Evolutionary conservation across 2,797 vertebrate genomes (phyloP).

Genomic region (Sternarchorhynchus goeldii): DNA sequence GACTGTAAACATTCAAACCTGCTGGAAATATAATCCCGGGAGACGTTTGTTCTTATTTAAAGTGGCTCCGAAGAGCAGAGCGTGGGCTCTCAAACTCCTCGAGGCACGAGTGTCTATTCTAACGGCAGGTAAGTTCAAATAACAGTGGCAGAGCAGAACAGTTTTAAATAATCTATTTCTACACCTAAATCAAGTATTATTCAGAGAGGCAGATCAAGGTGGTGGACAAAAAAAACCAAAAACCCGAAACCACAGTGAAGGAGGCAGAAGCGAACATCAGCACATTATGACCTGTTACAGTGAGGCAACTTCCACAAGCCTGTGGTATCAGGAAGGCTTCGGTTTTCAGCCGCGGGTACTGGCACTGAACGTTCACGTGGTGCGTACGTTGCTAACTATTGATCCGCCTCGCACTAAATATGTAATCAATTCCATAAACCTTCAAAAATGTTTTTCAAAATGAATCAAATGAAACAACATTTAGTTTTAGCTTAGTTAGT

Average conservation of each 20-base stretch:
- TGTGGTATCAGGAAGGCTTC: constrained; percentile 23
- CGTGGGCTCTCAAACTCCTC: constrained; percentile 4
- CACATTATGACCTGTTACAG: constrained; percentile 24
- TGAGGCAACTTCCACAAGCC: constrained; percentile 14
- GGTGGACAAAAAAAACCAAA: not conserved
- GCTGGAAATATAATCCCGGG: constrained; percentile 25
- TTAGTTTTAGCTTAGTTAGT: not conserved
- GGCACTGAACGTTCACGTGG: constrained; percentile 3
- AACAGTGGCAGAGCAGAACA: constrained; percentile 6
- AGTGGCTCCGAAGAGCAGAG: constrained; percentile 14
- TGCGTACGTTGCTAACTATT: not conserved
- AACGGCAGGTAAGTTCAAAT: constrained; percentile 11
- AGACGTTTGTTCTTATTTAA: constrained; percentile 45
- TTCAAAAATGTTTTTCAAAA: not conserved
- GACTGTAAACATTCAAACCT: constrained; percentile 17
- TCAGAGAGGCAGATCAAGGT: constrained; percentile 29
- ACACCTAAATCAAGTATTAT: constrained; percentile 10
- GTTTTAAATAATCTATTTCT: constrained; percentile 34
- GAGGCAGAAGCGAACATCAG: constrained; percentile 2
- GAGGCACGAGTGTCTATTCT: constrained; percentile 8
- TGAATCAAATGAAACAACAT: no score
- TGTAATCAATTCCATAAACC: not conserved
- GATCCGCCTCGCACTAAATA: no score
- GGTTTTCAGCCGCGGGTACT: constrained; percentile 3
- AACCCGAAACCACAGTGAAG: not conserved